Conservation (phyloP, 2,797 vertebrate genomes). For the Bradypodion pumilum region DNA sequence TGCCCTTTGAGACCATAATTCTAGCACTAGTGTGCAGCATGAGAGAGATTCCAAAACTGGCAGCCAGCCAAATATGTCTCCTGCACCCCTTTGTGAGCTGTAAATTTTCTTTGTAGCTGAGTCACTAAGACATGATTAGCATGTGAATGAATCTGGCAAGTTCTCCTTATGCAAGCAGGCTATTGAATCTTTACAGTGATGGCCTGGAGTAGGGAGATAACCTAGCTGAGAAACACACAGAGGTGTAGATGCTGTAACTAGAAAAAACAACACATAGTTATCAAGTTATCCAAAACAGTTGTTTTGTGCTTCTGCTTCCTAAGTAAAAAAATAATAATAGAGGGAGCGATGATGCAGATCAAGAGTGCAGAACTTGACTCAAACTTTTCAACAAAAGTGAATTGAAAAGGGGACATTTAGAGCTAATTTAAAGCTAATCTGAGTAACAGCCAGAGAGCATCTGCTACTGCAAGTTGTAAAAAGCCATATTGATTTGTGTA, state of each 20-base stretch:
- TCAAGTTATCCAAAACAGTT: not conserved
- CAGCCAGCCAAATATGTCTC: not conserved
- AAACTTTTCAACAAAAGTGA: no score
- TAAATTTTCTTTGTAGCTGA: not conserved
- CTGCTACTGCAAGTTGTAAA: no score
- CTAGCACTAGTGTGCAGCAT: not conserved
- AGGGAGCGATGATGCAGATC: not conserved
- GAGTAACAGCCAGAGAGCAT: no score
- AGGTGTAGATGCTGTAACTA: not conserved
- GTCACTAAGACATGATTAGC: constrained; percentile 11
- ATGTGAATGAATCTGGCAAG: not conserved
- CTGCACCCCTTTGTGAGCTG: not conserved
- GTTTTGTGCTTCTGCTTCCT: not conserved
- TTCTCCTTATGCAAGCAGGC: not conserved
- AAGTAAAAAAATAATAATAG: not conserved
- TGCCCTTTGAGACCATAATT: not conserved
- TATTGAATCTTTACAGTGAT: not conserved
- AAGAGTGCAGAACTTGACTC: not conserved
- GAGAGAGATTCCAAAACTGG: not conserved
- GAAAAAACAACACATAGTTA: not conserved
- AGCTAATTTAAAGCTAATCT: no score
- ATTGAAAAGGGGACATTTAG: no score
- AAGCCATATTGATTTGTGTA: no score
- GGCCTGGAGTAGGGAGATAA: not conserved
- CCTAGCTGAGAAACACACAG: not conserved